A percentile compares a stretch with the other conserved stretches of the same genome.
Evolutionary conservation across 1,140 invertebrate genomes (phyloP).

Genomic region (Drosophila melanica): DNA sequence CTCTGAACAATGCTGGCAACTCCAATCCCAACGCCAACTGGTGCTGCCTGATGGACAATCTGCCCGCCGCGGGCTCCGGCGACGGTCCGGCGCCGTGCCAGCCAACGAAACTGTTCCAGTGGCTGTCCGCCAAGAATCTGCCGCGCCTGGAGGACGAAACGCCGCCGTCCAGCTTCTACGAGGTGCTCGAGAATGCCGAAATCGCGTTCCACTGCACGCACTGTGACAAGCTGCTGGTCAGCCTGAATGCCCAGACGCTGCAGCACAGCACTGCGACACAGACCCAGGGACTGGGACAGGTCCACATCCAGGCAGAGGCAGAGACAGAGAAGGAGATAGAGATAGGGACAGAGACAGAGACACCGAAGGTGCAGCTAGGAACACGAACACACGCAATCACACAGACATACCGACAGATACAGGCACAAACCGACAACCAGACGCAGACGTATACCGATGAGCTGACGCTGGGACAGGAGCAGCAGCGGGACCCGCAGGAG

Average conservation of each 20-base stretch:
- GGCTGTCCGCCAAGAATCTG: slow-evolving; percentile 4
- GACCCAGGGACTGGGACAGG: not conserved
- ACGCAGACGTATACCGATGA: not conserved
- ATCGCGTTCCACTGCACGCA: not conserved
- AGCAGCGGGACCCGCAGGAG: too few species aligned
- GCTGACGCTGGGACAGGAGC: not conserved
- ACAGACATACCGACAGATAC: not conserved
- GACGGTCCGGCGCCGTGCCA: not conserved
- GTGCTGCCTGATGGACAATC: not conserved
- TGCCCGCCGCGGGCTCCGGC: not conserved
- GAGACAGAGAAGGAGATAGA: not conserved
- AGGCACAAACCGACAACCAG: not conserved
- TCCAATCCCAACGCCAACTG: not conserved
- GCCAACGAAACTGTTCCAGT: slow-evolving; percentile 17
- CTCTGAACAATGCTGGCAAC: not conserved
- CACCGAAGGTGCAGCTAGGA: not conserved
- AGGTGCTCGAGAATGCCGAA: slow-evolving; percentile 13
- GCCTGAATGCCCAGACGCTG: slow-evolving; percentile 1
- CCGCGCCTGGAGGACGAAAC: slow-evolving; percentile 33
- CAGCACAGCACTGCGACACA: slow-evolving; percentile 17
- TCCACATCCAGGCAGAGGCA: not conserved
- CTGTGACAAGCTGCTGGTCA: slow-evolving; percentile 4
- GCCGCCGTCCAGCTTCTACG: slow-evolving; percentile 31
- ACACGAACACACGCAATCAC: not conserved
- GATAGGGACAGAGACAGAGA: not conserved